These are phyloP conservation scores for Neoniphon sammara DNA, from an alignment of 2,797 vertebrate genomes.

Conservation along the genomic window DNA sequence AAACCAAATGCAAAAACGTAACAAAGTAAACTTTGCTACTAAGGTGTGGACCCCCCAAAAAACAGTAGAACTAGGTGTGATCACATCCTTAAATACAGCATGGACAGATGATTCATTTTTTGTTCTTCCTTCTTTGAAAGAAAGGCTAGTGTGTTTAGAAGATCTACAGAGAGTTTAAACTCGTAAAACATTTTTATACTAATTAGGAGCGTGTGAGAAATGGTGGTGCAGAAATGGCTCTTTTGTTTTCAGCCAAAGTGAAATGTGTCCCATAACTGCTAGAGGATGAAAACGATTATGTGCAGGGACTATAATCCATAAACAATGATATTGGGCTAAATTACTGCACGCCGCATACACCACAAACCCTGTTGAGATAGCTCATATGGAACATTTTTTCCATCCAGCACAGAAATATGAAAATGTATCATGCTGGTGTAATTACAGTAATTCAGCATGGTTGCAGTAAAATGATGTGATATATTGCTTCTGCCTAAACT, in stretches of 20 bases:
- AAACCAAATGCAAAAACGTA: too few relatives aligned
- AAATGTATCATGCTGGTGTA: too few relatives aligned
- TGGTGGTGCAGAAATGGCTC: too few relatives aligned
- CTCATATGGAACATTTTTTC: too few relatives aligned
- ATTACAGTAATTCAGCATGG: too few relatives aligned
- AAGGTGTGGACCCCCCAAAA: too few relatives aligned
- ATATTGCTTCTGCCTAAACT: too few relatives aligned
- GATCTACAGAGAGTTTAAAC: not conserved
- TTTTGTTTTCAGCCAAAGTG: not conserved
- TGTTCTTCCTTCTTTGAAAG: not conserved
- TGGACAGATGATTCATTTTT: not conserved
- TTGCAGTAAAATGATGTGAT: too few relatives aligned
- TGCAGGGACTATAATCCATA: not conserved
- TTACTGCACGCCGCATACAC: not conserved
- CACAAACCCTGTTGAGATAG: not conserved
- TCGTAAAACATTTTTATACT: not conserved
- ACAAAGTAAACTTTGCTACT: too few relatives aligned
- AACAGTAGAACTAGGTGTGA: too few relatives aligned
- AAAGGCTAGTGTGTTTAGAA: not conserved
- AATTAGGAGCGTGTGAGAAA: not conserved
- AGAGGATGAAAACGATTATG: not conserved
- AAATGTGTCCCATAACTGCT: not conserved
- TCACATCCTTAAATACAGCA: too few relatives aligned
- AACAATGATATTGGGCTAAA: not conserved
- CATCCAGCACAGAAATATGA: too few relatives aligned